Conservation (phyloP, 2,113 vertebrate genomes). For the Alligator mississippiensis region DNA sequence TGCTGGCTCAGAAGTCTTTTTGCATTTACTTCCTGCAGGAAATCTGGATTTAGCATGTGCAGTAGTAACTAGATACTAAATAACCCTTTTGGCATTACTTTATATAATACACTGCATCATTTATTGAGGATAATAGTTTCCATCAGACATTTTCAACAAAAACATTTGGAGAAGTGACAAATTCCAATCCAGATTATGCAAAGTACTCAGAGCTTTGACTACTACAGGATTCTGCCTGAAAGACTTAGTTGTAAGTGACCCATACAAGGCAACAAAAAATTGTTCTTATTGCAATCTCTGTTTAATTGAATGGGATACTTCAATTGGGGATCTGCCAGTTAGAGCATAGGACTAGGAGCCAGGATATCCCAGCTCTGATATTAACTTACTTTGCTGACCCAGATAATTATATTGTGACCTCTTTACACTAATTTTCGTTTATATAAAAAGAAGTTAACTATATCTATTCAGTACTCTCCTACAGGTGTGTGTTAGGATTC, state of each 20-base stretch:
- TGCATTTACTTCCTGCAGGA: slow-evolving; percentile 52
- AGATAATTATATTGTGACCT: not conserved
- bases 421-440: not conserved
- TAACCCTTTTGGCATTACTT: not conserved
- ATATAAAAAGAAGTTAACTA: not conserved
- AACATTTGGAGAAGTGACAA: not conserved
- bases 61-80: slow-evolving; percentile 33
- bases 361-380: not conserved
- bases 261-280: not conserved
- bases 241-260: not conserved
- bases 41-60: slow-evolving; percentile 17
- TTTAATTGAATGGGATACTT: not conserved
- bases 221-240: not conserved
- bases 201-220: not conserved
- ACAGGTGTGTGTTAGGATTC: not conserved
- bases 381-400: not conserved
- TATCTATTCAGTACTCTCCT: not conserved
- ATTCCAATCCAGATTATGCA: not conserved
- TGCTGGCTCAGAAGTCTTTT: not conserved
- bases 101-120: not conserved
- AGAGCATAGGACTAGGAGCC: not conserved
- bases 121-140: slow-evolving; percentile 14
- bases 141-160: not conserved
- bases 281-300: not conserved
- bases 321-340: not conserved